These are phyloP conservation scores for Heteronetta atricapilla DNA, from an alignment of 2,113 vertebrate species.

Conservation along the genomic window DNA sequence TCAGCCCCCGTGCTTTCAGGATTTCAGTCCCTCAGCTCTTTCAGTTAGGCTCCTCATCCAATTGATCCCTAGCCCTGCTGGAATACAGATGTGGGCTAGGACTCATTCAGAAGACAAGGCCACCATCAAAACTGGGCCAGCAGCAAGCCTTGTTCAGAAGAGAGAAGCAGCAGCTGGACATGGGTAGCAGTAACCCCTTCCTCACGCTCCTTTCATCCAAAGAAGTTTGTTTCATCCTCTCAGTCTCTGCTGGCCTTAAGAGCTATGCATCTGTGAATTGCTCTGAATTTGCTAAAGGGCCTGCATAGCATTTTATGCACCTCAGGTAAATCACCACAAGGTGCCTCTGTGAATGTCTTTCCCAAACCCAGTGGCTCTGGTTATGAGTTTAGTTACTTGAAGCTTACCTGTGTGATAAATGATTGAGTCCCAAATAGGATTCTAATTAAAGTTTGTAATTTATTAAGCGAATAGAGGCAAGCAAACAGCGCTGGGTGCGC, in stretches of 20 bases:
- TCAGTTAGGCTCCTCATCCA: background rate
- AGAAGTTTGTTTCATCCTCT: background rate
- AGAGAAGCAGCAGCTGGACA: background rate
- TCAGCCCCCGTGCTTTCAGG: background rate
- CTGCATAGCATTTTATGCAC: background rate
- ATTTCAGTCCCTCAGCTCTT: background rate
- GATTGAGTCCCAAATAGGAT: too few relatives aligned
- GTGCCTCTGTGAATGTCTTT: background rate
- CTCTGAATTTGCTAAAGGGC: background rate
- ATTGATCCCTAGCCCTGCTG: background rate
- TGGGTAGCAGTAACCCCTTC: background rate
- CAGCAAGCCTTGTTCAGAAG: background rate
- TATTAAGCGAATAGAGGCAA: too few relatives aligned
- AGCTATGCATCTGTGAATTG: background rate
- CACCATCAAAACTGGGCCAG: background rate
- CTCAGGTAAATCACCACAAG: background rate
- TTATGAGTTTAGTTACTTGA: background rate
- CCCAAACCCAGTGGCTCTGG: background rate
- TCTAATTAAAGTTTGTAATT: too few relatives aligned
- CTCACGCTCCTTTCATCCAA: background rate
- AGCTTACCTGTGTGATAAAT: too few relatives aligned
- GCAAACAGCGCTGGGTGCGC: too few relatives aligned
- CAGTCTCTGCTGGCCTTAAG: background rate
- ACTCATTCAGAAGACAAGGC: background rate
- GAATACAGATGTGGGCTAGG: background rate